A percentile compares a stretch with the other conserved stretches of the same genome.
phyloP scores from a whole-genome alignment of 2,888 invertebrate genomes.

The Mellilla xanthometata region DNA sequence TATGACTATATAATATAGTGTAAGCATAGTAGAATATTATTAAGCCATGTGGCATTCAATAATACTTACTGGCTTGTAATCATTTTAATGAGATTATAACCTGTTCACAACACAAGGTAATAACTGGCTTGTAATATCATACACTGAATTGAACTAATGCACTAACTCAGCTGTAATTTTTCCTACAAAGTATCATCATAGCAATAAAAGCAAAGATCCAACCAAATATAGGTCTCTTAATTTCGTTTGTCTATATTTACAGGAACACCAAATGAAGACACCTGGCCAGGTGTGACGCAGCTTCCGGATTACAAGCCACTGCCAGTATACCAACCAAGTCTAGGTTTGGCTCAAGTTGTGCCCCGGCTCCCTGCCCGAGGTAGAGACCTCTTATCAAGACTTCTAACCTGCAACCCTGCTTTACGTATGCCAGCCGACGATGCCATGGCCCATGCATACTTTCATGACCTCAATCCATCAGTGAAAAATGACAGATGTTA shows the following conservation, averaged over 20 bases:
- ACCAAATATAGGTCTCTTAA: too few relatives aligned
- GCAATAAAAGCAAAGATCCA: too few relatives aligned
- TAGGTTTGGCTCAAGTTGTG: conserved; percentile 95
- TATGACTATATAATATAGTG: too few relatives aligned
- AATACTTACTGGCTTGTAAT: too few relatives aligned
- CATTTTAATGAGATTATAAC: too few relatives aligned
- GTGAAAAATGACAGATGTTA: conserved; percentile 86
- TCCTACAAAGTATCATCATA: too few relatives aligned
- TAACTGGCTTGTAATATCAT: too few relatives aligned
- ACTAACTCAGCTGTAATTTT: too few relatives aligned
- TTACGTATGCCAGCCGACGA: conserved; percentile 97
- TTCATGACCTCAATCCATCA: conserved; percentile 89
- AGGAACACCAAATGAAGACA: conserved; percentile 97
- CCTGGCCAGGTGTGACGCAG: conserved; percentile 96
- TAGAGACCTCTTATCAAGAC: conserved; percentile 94
- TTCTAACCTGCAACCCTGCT: conserved; percentile 97
- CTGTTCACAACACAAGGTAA: too few relatives aligned
- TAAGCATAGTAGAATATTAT: too few relatives aligned
- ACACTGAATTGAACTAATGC: too few relatives aligned
- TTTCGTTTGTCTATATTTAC: conserved; percentile 28
- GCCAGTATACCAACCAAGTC: conserved; percentile 96
- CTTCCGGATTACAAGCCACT: conserved; percentile 98
- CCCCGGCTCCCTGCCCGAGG: conserved; percentile 97
- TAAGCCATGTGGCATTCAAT: too few relatives aligned
- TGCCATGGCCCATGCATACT: conserved; percentile 98